These are phyloP conservation scores for Diabrotica virgifera DNA, from an alignment of 1,140 invertebrate species.

Conservation along the genomic window DNA sequence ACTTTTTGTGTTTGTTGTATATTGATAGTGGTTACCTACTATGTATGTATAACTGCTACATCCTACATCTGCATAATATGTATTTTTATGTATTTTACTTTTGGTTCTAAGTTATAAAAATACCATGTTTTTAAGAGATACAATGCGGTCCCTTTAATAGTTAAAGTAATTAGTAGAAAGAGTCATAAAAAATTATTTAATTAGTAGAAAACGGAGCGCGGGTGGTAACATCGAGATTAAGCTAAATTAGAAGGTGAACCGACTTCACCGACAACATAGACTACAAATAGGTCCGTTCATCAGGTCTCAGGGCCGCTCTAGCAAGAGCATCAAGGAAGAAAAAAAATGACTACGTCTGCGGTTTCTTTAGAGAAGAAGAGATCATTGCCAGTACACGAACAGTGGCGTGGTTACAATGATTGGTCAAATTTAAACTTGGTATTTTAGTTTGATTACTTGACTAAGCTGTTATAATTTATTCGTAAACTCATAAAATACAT, in stretches of 20 bases:
- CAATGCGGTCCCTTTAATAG: too few species aligned
- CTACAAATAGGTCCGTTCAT: not conserved
- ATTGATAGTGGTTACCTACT: too few species aligned
- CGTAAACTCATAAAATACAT: too few species aligned
- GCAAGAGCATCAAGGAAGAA: not conserved
- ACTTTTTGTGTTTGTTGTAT: too few species aligned
- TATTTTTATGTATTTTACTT: too few species aligned
- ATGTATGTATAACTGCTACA: too few species aligned
- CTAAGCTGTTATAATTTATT: not conserved
- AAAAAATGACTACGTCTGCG: not conserved
- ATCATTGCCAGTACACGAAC: not conserved
- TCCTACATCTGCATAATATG: too few species aligned
- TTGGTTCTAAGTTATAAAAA: too few species aligned
- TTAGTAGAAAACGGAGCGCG: not conserved
- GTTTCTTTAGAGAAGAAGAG: not conserved
- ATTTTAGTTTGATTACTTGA: not conserved
- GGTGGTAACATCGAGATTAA: not conserved
- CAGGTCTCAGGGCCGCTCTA: not conserved
- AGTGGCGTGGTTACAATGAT: not conserved
- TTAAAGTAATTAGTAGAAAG: not conserved
- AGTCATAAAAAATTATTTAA: not conserved
- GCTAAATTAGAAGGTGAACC: not conserved
- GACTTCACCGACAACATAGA: not conserved
- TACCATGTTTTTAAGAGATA: too few species aligned
- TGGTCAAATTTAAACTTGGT: not conserved